Evolutionary conservation across 2,888 invertebrate species (phyloP), one percentile per base, ranked within the genome.

Genomic region (Euclidia mi): DNA sequence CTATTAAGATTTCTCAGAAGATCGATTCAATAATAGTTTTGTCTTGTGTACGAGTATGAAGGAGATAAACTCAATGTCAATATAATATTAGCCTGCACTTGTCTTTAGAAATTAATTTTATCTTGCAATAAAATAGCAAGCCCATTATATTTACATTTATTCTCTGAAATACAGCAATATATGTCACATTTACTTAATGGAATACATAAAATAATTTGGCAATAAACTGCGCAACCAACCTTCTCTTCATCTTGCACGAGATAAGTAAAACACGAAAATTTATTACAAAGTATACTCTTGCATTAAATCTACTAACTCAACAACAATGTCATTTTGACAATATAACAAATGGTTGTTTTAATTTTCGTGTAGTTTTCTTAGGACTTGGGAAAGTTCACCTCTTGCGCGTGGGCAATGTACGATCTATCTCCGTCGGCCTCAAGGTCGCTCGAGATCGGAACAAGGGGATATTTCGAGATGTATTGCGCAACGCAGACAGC

Each of bases 401-500:
- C 43, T 47, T 52, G 56, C 60, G 73, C 71, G 74, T 71, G 71
- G 68, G 74, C 60, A 61, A 31, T 58, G 62, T 68, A 62, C 80
- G 71, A 90, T 92, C 87, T 81, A 85, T 88, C 90, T 85, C 81
- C 83, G 88, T 81, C 86, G 87, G 87, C 88, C 84, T 78, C 91
- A 92, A 92, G 91, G 92, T 87, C 90, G 79, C 62, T 64, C 72
- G 80, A 79, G 73, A 75, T 76, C 78, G 78, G 79, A 75, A 79
- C 71, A 65, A 68, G 71, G 63, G 68, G 71, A 76, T 89, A 89
- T 91, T 89, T 87, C 78, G 61, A 78, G 82, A 70, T 62, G 65
- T 42, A 70, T 90, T 90, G 78, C 88, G 88, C 79, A 89, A 89
- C 17, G 25, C 20, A 55, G 47, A 57, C 69, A 59, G 51, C 50